These are phyloP conservation scores for Octopus bimaculoides DNA, from an alignment of 1,140 invertebrate species.

Conservation along the genomic window DNA sequence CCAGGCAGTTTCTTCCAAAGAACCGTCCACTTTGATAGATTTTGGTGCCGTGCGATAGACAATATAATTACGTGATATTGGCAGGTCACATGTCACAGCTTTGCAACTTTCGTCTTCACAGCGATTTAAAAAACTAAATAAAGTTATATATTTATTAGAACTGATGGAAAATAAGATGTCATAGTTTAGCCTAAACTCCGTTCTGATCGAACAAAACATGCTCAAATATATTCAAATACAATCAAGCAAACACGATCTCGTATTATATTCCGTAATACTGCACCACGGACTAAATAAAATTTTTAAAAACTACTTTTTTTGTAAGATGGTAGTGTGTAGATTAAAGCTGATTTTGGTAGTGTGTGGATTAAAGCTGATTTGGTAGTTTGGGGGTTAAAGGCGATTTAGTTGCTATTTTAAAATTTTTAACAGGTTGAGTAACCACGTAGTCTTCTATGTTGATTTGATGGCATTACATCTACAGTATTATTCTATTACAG, in stretches of 20 bases:
- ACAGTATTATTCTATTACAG: no score
- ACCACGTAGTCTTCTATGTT: no score
- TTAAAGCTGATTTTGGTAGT: no score
- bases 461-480: no score
- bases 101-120: conserved; percentile 10
- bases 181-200: not conserved
- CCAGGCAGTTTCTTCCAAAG: conserved; percentile 34
- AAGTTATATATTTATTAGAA: not conserved
- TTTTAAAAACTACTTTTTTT: not conserved
- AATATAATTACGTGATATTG: conserved; percentile 28
- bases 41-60: conserved; percentile 28
- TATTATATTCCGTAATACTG: not conserved
- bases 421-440: no score
- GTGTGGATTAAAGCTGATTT: no score
- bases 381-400: no score
- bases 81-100: conserved; percentile 18
- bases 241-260: not conserved
- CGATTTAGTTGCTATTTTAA: no score
- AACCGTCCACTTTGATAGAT: conserved; percentile 30
- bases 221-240: not conserved
- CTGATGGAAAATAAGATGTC: not conserved
- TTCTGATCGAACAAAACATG: not conserved
- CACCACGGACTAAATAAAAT: not conserved
- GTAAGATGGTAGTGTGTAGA: no score
- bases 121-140: conserved; percentile 15